Conservation (phyloP, 2,888 invertebrate species). For the Dendrolimus houi region DNA sequence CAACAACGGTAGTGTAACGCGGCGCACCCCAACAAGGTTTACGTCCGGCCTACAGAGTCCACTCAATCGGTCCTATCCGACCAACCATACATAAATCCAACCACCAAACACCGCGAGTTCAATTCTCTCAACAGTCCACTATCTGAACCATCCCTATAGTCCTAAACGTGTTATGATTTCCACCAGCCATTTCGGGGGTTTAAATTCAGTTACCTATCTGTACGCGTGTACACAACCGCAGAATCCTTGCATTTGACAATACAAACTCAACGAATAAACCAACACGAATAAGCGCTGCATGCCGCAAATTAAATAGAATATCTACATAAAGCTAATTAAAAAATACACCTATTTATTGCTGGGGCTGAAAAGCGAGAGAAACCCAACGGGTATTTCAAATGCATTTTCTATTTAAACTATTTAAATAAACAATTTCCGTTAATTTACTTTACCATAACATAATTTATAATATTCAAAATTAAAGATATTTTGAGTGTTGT, state of each 20-base stretch:
- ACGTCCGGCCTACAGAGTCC: constrained; percentile 40
- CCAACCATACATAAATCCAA: constrained; percentile 33
- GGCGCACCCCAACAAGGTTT: constrained; percentile 32
- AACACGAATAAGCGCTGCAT: constrained; percentile 35
- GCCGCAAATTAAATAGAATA: constrained; percentile 62
- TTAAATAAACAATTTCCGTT: not conserved
- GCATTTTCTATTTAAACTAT: constrained; percentile 12
- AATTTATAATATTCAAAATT: not conserved
- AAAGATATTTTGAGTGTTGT: too few relatives aligned
- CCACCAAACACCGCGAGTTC: constrained; percentile 23
- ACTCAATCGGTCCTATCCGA: constrained; percentile 45
- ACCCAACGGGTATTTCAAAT: constrained; percentile 9
- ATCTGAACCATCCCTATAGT: constrained; percentile 7
- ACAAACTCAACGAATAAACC: constrained; percentile 31
- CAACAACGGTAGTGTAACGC: constrained; percentile 28
- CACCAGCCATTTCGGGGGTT: constrained; percentile 33
- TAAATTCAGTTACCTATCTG: constrained; percentile 40
- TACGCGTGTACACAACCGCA: constrained; percentile 42
- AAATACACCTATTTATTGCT: constrained; percentile 28
- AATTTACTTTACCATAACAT: not conserved
- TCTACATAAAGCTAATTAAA: constrained; percentile 57
- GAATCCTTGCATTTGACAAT: constrained; percentile 54
- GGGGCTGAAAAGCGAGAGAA: constrained; percentile 32
- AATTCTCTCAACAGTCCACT: constrained; percentile 22
- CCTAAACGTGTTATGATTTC: constrained; percentile 40